A percentile compares a stretch with the other conserved stretches of the same genome.
These are phyloP conservation scores for Mallotus villosus DNA, from an alignment of 2,797 vertebrate genomes.

Conservation along the genomic window DNA sequence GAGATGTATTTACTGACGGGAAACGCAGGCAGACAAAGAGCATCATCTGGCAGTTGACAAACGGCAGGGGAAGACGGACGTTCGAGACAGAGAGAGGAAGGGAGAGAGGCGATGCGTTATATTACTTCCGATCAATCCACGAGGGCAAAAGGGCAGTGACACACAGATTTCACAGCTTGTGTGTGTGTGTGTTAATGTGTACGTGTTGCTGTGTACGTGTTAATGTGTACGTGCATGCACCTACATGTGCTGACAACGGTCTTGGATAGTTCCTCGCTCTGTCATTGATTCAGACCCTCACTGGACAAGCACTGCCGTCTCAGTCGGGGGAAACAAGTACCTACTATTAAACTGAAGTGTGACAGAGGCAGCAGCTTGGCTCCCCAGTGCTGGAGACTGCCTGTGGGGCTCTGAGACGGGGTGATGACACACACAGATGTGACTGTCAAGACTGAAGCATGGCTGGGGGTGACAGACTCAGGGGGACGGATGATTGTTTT, in stretches of 20 bases:
- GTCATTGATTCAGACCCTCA: no score
- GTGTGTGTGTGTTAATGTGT: constrained; percentile 10
- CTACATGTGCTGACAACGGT: background rate
- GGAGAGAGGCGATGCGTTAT: background rate
- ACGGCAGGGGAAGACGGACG: background rate
- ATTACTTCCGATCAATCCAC: no score
- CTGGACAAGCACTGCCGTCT: no score
- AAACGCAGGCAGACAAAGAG: constrained; percentile 1
- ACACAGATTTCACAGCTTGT: background rate
- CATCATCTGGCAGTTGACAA: constrained; percentile 1
- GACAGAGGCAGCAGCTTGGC: no score
- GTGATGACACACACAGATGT: constrained; percentile 31
- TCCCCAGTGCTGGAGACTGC: background rate
- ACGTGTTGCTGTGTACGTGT: constrained; percentile 12
- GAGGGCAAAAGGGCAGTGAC: background rate
- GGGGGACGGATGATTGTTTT: constrained; percentile 22
- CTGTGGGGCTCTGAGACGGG: constrained; percentile 1
- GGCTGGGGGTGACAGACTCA: constrained; percentile 32
- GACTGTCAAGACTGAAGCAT: constrained; percentile 22
- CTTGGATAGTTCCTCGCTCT: no score
- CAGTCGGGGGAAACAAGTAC: no score
- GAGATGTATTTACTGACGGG: constrained; percentile 15
- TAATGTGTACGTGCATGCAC: background rate
- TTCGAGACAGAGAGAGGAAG: background rate
- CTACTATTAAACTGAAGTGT: no score